Evolutionary conservation across 2,888 invertebrate genomes (phyloP).

Genomic region (Eupithecia centaureata): DNA sequence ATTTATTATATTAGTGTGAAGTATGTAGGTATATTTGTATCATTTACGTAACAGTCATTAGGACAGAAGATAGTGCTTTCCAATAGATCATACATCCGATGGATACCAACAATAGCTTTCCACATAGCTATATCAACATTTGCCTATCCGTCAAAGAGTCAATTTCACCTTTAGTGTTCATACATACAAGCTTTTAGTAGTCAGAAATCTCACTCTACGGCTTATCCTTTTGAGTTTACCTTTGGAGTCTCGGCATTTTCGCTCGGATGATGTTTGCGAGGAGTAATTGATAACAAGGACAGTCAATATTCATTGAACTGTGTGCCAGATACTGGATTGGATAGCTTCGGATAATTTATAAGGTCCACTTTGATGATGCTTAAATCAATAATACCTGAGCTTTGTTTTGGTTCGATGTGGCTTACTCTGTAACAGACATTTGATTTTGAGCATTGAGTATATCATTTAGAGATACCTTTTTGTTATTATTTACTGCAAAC

Average conservation of each 20-base stretch:
- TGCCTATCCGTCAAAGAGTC: not conserved
- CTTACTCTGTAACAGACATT: no score
- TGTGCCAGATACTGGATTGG: slow-evolving; percentile 8
- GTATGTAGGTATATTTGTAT: no score
- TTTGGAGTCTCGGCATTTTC: slow-evolving; percentile 29
- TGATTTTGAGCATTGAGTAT: no score
- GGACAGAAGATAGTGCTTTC: not conserved
- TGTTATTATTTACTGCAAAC: no score
- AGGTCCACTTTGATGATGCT: not conserved
- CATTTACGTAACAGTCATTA: not conserved
- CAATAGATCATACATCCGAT: not conserved
- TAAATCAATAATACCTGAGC: not conserved
- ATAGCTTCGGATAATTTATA: not conserved
- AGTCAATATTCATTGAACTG: slow-evolving; percentile 31
- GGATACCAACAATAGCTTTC: not conserved
- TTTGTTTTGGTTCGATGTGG: not conserved
- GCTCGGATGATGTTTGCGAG: slow-evolving; percentile 31
- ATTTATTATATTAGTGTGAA: no score
- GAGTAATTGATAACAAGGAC: slow-evolving; percentile 30
- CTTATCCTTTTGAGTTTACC: slow-evolving; percentile 14
- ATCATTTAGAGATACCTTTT: no score
- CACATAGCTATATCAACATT: not conserved
- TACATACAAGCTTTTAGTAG: not conserved
- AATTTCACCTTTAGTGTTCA: not conserved
- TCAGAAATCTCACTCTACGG: not conserved